These are phyloP conservation scores for Nasonia longicornis DNA, from an alignment of 1,140 invertebrate genomes.

Conservation along the genomic window DNA sequence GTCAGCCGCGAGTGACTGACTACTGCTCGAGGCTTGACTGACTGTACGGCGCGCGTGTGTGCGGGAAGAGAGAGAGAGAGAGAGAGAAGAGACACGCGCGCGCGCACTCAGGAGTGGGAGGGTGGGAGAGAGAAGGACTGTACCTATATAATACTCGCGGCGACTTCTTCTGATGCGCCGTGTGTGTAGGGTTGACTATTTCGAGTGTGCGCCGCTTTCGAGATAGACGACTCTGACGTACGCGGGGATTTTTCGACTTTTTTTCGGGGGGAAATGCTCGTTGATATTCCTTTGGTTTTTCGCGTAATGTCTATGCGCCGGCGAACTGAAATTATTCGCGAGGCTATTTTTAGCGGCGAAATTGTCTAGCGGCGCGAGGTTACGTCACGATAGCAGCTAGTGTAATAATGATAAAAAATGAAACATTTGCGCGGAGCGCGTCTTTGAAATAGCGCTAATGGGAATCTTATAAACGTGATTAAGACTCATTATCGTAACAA, in stretches of 20 bases:
- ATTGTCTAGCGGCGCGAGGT: not conserved
- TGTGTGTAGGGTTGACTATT: slow-evolving; percentile 31
- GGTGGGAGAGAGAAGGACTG: not conserved
- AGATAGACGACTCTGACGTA: not conserved
- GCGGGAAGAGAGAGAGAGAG: not conserved
- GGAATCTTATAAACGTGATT: not conserved
- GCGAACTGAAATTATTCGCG: not conserved
- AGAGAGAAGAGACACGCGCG: not conserved
- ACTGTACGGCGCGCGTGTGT: slow-evolving; percentile 6
- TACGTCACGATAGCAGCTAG: not conserved
- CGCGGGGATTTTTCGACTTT: not conserved
- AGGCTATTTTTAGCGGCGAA: slow-evolving; percentile 11
- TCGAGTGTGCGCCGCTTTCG: not conserved
- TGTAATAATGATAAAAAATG: not conserved
- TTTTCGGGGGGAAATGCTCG: not conserved
- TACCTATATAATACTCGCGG: not conserved
- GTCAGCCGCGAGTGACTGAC: slow-evolving; percentile 43
- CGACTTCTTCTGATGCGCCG: not conserved
- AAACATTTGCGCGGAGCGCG: not conserved
- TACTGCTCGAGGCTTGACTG: slow-evolving; percentile 7
- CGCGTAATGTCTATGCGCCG: no score
- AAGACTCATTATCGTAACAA: not conserved
- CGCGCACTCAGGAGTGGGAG: no score
- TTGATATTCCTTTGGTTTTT: no score
- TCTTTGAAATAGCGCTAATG: not conserved